Percentiles rank a stretch among this genome's conserved stretches.
These are phyloP conservation scores for Drosophila subpulchrella DNA, from an alignment of 1,140 invertebrate genomes.

Conservation along the genomic window DNA sequence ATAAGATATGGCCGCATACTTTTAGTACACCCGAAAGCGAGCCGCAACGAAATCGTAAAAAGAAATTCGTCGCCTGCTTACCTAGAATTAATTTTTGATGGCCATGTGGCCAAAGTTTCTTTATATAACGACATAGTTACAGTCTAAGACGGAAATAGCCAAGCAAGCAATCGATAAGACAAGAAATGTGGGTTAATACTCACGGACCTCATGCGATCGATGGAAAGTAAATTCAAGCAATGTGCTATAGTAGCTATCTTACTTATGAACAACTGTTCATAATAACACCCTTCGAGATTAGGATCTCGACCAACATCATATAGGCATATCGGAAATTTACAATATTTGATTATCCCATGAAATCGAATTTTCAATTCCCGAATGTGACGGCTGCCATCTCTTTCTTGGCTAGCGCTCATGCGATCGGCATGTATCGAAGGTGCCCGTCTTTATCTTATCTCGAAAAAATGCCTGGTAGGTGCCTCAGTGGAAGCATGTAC, in stretches of 20 bases:
- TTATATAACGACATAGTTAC: slow-evolving; percentile 44
- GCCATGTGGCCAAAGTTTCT: slow-evolving; percentile 44
- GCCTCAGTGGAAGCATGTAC: slow-evolving; percentile 73
- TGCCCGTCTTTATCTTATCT: slow-evolving; percentile 72
- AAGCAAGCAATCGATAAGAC: slow-evolving; percentile 58
- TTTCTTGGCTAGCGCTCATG: slow-evolving; percentile 42
- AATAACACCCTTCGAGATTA: slow-evolving; percentile 3
- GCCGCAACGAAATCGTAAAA: slow-evolving; percentile 41
- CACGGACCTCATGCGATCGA: neutral
- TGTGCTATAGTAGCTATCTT: neutral
- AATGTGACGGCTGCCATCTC: slow-evolving; percentile 41
- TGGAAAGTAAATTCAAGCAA: neutral
- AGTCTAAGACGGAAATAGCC: slow-evolving; percentile 59
- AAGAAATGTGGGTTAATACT: slow-evolving; percentile 61
- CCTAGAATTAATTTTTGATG: slow-evolving; percentile 41
- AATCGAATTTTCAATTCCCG: slow-evolving; percentile 25
- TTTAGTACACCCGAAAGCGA: slow-evolving; percentile 38
- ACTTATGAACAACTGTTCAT: no score
- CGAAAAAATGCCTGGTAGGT: slow-evolving; percentile 54
- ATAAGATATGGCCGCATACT: slow-evolving; percentile 68
- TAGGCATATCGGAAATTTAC: slow-evolving; percentile 35
- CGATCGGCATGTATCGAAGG: slow-evolving; percentile 71
- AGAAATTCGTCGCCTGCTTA: slow-evolving; percentile 38
- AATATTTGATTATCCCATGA: slow-evolving; percentile 79
- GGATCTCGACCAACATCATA: slow-evolving; percentile 6